phyloP scores from a whole-genome alignment of 2,888 invertebrate genomes.

The Lepidonotus clava region DNA sequence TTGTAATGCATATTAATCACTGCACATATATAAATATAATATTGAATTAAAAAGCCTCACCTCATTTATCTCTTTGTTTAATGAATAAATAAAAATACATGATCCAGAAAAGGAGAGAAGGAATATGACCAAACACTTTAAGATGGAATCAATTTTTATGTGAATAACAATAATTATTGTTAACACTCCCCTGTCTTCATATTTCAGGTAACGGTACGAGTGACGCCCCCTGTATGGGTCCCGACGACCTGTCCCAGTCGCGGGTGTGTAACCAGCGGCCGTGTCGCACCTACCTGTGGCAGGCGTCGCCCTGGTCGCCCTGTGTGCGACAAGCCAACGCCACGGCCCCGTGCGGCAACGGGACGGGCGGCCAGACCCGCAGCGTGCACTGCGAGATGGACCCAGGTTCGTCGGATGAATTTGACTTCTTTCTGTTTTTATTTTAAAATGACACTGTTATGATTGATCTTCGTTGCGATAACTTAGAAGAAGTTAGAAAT shows the following conservation, averaged over 20 bases:
- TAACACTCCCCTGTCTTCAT: too few species aligned
- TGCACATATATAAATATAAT: too few species aligned
- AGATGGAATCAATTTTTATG: too few species aligned
- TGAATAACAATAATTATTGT: too few species aligned
- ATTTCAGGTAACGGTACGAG: constrained; percentile 26
- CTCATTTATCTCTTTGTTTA: too few species aligned
- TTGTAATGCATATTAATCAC: too few species aligned
- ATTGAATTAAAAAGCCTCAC: too few species aligned
- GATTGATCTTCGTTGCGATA: too few species aligned
- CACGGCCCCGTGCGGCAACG: constrained; percentile 55
- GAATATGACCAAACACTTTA: too few species aligned
- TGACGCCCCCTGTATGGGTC: not conserved
- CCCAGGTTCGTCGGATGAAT: constrained; percentile 2
- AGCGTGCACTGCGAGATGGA: constrained; percentile 53
- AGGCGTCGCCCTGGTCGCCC: constrained; percentile 56
- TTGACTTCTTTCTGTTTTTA: too few species aligned
- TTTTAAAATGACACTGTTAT: too few species aligned
- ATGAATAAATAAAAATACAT: not conserved
- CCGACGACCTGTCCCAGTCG: constrained; percentile 54
- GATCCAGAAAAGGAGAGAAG: not conserved
- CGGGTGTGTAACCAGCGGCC: constrained; percentile 58
- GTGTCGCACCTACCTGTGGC: constrained; percentile 59
- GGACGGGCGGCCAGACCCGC: constrained; percentile 47
- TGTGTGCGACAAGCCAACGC: constrained; percentile 55
- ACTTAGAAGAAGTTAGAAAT: too few species aligned